phyloP scores from a whole-genome alignment of 2,797 vertebrate genomes.

The Sciurus vulgaris region DNA sequence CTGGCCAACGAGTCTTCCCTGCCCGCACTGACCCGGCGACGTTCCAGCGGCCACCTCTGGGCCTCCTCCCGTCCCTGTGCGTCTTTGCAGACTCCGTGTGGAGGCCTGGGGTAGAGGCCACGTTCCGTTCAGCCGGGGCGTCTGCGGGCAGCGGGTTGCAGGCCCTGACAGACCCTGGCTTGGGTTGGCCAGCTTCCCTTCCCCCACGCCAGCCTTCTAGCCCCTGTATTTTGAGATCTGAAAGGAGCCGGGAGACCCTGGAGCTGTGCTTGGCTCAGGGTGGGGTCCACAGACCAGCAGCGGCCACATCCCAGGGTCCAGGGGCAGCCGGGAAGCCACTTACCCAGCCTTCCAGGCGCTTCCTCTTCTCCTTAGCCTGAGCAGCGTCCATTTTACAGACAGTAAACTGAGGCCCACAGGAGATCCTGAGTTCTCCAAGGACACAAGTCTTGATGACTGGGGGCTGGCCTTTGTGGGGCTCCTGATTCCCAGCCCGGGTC shows the following conservation, averaged over 20 bases:
- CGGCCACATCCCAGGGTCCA: too few species aligned
- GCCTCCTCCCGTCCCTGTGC: too few species aligned
- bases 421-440: too few species aligned
- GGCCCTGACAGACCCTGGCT: not conserved
- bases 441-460: not conserved
- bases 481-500: not conserved
- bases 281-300: not conserved
- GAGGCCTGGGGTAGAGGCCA: not conserved
- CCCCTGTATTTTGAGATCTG: not conserved
- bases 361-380: not conserved
- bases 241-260: not conserved
- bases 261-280: rapidly evolving
- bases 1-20: not conserved
- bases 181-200: not conserved
- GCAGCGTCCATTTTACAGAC: not conserved
- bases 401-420: not conserved
- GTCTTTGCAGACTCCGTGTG: rapidly evolving
- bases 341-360: too few species aligned
- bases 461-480: not conserved
- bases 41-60: not conserved
- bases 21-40: not conserved
- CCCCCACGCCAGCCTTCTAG: not conserved
- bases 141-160: not conserved
- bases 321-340: too few species aligned
- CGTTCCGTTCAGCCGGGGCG: not conserved